Percentiles rank a stretch among this genome's conserved stretches.
Conservation (phyloP, 2,113 vertebrate species). For the Microcebus murinus region DNA sequence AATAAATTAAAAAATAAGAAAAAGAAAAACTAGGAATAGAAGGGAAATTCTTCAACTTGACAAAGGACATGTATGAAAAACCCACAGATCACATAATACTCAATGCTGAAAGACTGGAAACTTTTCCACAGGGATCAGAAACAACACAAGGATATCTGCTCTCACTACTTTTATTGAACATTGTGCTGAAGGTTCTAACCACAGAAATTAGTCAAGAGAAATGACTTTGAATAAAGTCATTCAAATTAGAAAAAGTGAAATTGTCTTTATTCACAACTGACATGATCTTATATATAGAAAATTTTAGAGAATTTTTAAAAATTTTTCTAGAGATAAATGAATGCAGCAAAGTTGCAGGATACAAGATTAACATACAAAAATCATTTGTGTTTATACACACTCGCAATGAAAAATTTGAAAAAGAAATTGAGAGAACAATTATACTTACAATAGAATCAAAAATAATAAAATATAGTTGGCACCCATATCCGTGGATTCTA, state of each 20-base stretch:
- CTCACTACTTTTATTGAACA: neutral
- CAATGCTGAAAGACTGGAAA: neutral
- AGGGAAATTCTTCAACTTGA: neutral
- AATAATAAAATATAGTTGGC: neutral
- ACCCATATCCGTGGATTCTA: too few relatives aligned
- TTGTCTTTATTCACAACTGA: neutral
- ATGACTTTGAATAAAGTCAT: neutral
- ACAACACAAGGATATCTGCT: neutral
- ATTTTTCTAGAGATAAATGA: neutral
- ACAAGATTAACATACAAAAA: neutral
- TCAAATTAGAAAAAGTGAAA: slow-evolving; percentile 9
- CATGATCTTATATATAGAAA: neutral
- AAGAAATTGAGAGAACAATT: neutral
- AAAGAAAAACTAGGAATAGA: neutral
- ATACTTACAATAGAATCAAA: neutral
- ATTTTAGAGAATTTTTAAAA: neutral
- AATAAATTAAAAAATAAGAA: neutral
- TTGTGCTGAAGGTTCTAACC: neutral
- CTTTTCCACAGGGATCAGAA: neutral
- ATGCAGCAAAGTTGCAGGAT: neutral
- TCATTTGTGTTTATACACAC: neutral
- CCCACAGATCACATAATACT: neutral
- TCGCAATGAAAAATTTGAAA: neutral
- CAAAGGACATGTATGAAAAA: neutral
- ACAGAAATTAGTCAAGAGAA: neutral